Evolutionary conservation across 2,113 vertebrate genomes (phyloP).

Genomic region (Sinocyclocheilus maitianheensis): DNA sequence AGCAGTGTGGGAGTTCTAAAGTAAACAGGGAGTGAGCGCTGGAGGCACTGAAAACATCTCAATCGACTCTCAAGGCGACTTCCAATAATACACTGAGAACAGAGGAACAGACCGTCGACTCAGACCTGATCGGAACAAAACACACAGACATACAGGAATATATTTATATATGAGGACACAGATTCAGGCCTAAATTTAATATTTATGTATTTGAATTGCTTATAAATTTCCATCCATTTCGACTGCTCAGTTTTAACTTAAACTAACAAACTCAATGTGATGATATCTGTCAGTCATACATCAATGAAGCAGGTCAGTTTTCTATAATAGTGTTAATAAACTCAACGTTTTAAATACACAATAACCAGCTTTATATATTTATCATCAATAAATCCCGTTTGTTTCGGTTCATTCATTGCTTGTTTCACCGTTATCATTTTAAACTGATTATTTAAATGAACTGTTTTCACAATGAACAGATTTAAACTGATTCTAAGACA

Average conservation of each 20-base stretch:
- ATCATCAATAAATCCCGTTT: too few relatives aligned
- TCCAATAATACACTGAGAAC: not conserved
- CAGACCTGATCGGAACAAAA: too few relatives aligned
- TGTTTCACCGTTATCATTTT: not conserved
- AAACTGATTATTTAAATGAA: not conserved
- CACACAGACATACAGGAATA: not conserved
- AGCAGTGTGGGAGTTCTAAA: not conserved
- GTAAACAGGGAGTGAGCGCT: conserved; percentile 42
- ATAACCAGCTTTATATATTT: too few relatives aligned
- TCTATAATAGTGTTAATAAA: not conserved
- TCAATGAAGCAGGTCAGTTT: not conserved
- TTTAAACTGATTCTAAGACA: not conserved
- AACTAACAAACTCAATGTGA: not conserved
- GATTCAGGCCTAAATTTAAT: not conserved
- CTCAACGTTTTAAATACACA: too few relatives aligned
- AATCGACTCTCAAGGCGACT: not conserved
- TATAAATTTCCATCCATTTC: not conserved
- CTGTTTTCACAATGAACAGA: not conserved
- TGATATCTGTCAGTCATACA: not conserved
- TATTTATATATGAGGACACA: not conserved
- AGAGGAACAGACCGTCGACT: not conserved
- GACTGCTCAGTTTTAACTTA: too few relatives aligned
- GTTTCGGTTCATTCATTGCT: not conserved
- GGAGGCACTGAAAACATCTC: not conserved
- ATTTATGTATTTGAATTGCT: not conserved